Evolutionary conservation across 2,888 invertebrate species (phyloP).

Genomic region (Mylabris sibirica): DNA sequence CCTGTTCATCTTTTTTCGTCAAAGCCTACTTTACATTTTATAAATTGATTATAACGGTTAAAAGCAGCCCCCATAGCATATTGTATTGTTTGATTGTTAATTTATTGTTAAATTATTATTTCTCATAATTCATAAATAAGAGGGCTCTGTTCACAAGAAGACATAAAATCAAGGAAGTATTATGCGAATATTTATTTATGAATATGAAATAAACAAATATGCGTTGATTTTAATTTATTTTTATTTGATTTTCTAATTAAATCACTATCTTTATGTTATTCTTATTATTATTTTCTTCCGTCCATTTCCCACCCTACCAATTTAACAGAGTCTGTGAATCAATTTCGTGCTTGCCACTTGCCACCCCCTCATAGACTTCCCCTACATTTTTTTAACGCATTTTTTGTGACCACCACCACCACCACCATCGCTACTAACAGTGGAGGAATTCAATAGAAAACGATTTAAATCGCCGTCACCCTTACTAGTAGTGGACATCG

Average conservation of each 20-base stretch:
- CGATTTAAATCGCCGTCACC: background rate
- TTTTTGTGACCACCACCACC: background rate
- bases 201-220: background rate
- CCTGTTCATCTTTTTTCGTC: too few species aligned
- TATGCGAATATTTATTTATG: background rate
- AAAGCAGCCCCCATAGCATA: conserved; percentile 10
- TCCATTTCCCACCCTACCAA: too few species aligned
- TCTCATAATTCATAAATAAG: conserved; percentile 62
- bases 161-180: conserved; percentile 51
- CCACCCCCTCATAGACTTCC: too few species aligned
- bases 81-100: conserved; percentile 5
- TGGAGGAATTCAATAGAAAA: background rate
- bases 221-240: background rate
- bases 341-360: too few species aligned
- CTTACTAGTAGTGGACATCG: conserved; percentile 17
- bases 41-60: conserved; percentile 12
- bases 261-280: too few species aligned
- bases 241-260: background rate
- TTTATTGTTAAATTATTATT: conserved; percentile 47
- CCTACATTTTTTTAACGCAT: too few species aligned
- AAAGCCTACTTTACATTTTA: background rate
- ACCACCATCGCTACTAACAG: background rate
- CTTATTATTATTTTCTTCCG: too few species aligned
- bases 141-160: conserved; percentile 58
- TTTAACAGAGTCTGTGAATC: too few species aligned